These are phyloP conservation scores for Thalassophryne amazonica DNA, from an alignment of 2,797 vertebrate genomes.

Conservation along the genomic window DNA sequence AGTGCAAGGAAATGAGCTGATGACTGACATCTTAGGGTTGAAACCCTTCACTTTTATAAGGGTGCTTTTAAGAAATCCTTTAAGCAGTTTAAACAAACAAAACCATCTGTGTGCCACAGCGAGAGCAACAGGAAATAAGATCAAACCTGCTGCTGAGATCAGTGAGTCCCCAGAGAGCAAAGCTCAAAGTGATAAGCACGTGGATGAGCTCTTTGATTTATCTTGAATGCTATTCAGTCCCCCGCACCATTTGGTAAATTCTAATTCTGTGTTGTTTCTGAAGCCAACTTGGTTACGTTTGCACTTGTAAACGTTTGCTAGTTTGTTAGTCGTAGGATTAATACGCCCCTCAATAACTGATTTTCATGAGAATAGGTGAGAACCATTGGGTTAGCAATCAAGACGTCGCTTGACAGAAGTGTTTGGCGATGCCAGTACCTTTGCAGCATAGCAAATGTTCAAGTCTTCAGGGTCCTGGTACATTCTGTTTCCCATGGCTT, in stretches of 20 bases:
- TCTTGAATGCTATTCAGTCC: constrained; percentile 26
- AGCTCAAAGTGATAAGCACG: constrained; percentile 52
- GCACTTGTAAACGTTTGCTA: no score
- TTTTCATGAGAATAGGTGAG: no score
- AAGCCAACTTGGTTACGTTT: no score
- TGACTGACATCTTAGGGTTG: background rate
- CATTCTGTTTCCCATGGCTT: no score
- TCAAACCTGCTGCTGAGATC: constrained; percentile 59
- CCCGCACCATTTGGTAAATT: constrained; percentile 12
- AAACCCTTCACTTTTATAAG: background rate
- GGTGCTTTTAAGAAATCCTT: constrained; percentile 24
- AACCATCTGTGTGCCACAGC: constrained; percentile 51
- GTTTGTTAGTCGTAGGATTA: no score
- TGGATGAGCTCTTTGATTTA: constrained; percentile 48
- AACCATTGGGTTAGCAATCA: no score
- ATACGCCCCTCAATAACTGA: no score
- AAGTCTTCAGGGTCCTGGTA: no score
- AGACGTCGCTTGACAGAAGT: no score
- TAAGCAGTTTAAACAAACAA: constrained; percentile 13
- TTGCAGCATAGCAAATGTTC: no score
- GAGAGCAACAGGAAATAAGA: constrained; percentile 51
- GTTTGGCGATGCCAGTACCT: no score
- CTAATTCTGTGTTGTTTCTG: constrained; percentile 29
- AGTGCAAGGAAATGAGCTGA: background rate
- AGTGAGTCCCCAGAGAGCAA: constrained; percentile 50